phyloP scores from a whole-genome alignment of 2,797 vertebrate genomes.

The Crypturellus tataupa region DNA sequence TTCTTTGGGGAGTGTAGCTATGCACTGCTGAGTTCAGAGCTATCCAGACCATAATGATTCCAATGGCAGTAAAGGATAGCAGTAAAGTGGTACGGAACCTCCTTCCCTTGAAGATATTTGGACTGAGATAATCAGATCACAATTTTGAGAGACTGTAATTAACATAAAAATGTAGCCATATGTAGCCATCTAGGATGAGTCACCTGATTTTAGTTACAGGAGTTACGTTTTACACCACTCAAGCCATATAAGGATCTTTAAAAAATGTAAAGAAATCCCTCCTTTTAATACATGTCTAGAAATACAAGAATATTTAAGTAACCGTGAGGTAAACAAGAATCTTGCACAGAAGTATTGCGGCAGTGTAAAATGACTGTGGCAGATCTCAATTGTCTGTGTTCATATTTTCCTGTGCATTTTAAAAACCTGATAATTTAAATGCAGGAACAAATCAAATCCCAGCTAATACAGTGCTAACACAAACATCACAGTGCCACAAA shows the following conservation, averaged over 20 bases:
- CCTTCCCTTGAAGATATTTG: background rate
- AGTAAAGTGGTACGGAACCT: background rate
- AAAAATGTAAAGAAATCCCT: background rate
- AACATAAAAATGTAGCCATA: background rate
- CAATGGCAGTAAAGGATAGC: background rate
- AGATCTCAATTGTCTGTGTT: background rate
- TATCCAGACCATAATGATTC: background rate
- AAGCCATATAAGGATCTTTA: background rate
- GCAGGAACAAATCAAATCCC: background rate
- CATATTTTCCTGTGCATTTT: background rate
- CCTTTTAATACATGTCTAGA: background rate
- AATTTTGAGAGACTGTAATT: background rate
- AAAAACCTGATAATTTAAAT: slow-evolving; percentile 19
- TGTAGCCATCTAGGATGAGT: background rate
- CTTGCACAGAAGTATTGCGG: background rate
- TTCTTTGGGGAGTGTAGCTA: background rate
- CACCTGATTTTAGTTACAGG: background rate
- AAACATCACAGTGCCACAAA: background rate
- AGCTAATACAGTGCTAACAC: background rate
- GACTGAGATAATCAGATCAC: background rate
- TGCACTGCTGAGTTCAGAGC: background rate
- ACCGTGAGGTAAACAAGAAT: background rate
- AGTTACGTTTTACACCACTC: background rate
- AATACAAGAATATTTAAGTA: background rate
- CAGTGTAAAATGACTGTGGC: background rate